Conservation (phyloP, 2,797 vertebrate genomes). For the Etheostoma nigrum region DNA sequence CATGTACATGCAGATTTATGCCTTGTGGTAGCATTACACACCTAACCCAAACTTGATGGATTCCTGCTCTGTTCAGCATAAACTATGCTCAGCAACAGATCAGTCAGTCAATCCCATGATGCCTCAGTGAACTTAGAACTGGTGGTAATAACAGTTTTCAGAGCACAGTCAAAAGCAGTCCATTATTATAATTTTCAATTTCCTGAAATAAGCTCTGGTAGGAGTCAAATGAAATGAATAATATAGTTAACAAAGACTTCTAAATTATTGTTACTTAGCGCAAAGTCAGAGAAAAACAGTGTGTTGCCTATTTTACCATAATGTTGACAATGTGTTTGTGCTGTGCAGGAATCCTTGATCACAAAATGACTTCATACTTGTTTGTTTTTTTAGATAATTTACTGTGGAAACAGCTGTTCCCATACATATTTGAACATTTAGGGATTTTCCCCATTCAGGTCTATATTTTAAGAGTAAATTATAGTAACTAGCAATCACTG, state of each 20-base stretch:
- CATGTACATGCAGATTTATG: slow-evolving; percentile 37
- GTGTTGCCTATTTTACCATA: not conserved
- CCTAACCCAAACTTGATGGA: slow-evolving; percentile 49
- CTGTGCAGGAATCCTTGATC: slow-evolving; percentile 11
- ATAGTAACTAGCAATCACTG: not conserved
- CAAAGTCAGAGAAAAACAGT: not conserved
- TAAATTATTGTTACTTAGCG: not conserved
- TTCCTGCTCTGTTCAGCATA: slow-evolving; percentile 27
- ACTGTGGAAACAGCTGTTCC: slow-evolving; percentile 10
- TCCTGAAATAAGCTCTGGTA: not conserved
- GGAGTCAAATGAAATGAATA: not conserved
- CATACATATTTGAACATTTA: not conserved
- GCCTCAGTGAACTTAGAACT: slow-evolving; percentile 26
- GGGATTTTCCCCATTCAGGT: slow-evolving; percentile 1
- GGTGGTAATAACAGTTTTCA: slow-evolving; percentile 1
- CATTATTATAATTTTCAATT: not conserved
- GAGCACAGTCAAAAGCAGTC: not conserved
- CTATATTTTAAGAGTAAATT: not conserved
- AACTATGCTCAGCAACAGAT: slow-evolving; percentile 40
- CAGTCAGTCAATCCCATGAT: slow-evolving; percentile 55
- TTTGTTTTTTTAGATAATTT: not conserved
- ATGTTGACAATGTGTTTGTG: not conserved
- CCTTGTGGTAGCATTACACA: slow-evolving; percentile 32
- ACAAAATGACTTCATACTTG: not conserved
- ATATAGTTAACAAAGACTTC: not conserved